Percentiles rank a stretch among this genome's conserved stretches.
These are phyloP conservation scores for Sturmia bella DNA, from an alignment of 2,888 invertebrate genomes.

Conservation along the genomic window DNA sequence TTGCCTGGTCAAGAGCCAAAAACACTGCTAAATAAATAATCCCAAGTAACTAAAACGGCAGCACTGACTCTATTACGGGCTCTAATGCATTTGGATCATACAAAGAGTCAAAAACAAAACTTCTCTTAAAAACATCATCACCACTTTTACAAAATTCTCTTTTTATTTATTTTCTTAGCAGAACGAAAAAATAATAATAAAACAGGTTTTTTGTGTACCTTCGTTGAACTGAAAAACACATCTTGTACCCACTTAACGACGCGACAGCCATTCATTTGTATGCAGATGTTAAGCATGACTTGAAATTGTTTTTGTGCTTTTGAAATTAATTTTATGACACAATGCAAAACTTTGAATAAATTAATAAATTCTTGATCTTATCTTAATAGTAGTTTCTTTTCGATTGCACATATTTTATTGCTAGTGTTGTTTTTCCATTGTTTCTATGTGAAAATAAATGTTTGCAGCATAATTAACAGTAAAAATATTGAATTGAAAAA, in stretches of 20 bases:
- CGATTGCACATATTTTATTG: no score
- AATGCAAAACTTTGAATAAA: slow-evolving; percentile 32
- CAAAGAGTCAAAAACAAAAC: no score
- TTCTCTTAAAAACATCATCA: no score
- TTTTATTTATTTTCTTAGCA: no score
- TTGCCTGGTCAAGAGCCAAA: no score
- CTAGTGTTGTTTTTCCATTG: neutral
- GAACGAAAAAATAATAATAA: neutral
- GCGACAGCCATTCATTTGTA: slow-evolving; percentile 34
- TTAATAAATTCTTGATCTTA: slow-evolving; percentile 46
- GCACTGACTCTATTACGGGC: no score
- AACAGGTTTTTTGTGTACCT: slow-evolving; percentile 66
- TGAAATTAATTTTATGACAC: slow-evolving; percentile 11
- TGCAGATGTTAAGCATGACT: slow-evolving; percentile 40
- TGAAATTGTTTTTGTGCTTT: slow-evolving; percentile 1
- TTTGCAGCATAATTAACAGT: slow-evolving; percentile 6
- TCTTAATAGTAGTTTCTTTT: neutral
- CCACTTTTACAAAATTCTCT: no score
- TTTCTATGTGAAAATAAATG: neutral
- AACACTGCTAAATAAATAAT: no score
- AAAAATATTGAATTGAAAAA: neutral
- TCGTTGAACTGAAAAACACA: slow-evolving; percentile 22
- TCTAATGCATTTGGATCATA: no score
- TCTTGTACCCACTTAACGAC: slow-evolving; percentile 12
- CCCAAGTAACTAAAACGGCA: no score